These are phyloP conservation scores for Gallinago solitaria DNA, from an alignment of 2,797 vertebrate genomes.

Conservation along the genomic window DNA sequence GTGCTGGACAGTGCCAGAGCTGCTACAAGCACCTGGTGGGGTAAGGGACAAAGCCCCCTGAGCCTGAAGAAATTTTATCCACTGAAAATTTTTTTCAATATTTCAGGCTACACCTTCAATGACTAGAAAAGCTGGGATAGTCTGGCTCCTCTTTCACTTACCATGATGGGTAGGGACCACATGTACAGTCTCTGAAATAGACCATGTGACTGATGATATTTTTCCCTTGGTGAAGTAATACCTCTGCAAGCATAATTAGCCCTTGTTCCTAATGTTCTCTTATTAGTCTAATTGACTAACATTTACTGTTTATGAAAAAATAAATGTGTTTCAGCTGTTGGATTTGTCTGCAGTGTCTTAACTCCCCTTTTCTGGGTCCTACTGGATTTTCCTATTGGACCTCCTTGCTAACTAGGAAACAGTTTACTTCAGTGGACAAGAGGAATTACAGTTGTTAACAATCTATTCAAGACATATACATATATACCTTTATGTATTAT, in stretches of 20 bases:
- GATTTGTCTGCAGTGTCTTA: background rate
- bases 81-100: background rate
- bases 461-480: background rate
- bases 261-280: background rate
- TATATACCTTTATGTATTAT: background rate
- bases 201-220: accelerated
- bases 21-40: background rate
- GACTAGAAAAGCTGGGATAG: background rate
- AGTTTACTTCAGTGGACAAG: background rate
- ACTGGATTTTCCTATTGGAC: background rate
- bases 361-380: background rate
- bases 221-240: background rate
- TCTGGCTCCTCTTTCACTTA: background rate
- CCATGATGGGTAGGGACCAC: background rate
- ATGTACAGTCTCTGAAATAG: background rate
- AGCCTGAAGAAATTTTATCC: background rate
- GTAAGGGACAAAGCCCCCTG: background rate
- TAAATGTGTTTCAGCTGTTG: background rate
- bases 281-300: background rate
- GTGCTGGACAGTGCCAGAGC: background rate
- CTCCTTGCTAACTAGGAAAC: background rate
- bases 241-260: background rate
- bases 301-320: background rate
- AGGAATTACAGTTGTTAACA: background rate
- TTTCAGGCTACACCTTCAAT: background rate